Evolutionary conservation across 92 coral and sea anemone species (phyloP).

Genomic region (Palythoa grandis): DNA sequence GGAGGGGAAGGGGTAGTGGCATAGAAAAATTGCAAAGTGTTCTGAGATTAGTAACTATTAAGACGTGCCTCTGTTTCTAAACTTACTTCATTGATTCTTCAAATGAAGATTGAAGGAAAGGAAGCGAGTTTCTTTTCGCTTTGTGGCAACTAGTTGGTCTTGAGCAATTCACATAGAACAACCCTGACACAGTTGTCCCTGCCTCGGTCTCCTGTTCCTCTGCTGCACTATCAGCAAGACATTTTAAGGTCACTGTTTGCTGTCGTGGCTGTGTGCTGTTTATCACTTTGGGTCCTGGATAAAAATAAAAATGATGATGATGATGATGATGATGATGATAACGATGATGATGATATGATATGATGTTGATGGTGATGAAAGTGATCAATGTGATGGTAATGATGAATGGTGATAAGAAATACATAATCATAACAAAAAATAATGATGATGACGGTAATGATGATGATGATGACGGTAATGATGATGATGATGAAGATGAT

Average conservation of each 20-base stretch:
- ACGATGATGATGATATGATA: not conserved
- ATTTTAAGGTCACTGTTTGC: not conserved
- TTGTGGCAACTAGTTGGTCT: not conserved
- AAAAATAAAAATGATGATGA: not conserved
- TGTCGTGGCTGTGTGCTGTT: conserved; percentile 27
- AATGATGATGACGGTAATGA: too few relatives aligned
- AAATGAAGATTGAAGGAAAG: conserved; percentile 29
- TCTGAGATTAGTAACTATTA: not conserved
- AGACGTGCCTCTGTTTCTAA: not conserved
- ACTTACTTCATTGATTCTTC: conserved; percentile 32
- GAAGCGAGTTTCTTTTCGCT: not conserved
- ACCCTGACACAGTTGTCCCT: conserved; percentile 18
- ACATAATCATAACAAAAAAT: too few relatives aligned
- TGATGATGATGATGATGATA: not conserved
- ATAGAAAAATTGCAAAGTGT: too few relatives aligned
- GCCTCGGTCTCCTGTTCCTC: conserved; percentile 26
- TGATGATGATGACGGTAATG: too few relatives aligned
- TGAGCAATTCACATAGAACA: conserved; percentile 25
- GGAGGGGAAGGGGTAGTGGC: too few relatives aligned
- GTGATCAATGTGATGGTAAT: not conserved
- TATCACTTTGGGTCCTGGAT: conserved; percentile 38
- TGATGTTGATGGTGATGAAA: not conserved
- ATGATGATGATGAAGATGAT: too few relatives aligned
- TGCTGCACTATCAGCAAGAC: not conserved
- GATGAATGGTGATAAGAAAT: too few relatives aligned